A percentile compares a stretch with the other conserved stretches of the same genome.
Evolutionary conservation across 1,140 invertebrate genomes (phyloP).

Genomic region (Trichonephila clavata): DNA sequence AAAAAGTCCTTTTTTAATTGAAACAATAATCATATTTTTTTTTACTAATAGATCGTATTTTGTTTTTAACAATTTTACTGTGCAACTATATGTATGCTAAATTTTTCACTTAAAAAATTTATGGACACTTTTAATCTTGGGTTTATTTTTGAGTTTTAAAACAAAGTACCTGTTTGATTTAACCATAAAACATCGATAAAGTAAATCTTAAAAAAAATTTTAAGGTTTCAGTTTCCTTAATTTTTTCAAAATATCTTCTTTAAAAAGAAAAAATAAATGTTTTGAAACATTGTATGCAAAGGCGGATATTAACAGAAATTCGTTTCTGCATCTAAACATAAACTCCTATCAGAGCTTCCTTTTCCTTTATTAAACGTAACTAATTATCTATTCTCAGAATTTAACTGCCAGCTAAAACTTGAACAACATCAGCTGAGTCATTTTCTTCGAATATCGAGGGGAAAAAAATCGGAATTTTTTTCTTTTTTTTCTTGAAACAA

Average conservation of each 20-base stretch:
- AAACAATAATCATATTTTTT: no score
- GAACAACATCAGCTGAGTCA: not conserved
- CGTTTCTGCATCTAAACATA: not conserved
- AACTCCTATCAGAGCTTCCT: not conserved
- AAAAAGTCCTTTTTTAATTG: no score
- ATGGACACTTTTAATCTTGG: no score
- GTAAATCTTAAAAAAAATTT: not conserved
- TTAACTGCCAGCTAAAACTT: not conserved
- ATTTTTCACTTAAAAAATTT: no score
- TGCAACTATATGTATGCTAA: no score
- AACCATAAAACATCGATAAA: not conserved
- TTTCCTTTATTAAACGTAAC: slow-evolving; percentile 5
- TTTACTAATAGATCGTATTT: no score
- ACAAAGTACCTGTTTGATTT: no score
- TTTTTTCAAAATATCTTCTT: not conserved
- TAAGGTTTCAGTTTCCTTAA: not conserved
- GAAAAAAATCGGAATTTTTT: not conserved
- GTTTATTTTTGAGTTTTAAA: no score
- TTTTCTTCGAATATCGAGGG: not conserved
- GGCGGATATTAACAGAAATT: not conserved
- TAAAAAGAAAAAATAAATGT: not conserved
- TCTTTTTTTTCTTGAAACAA: not conserved
- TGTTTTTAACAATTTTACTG: no score
- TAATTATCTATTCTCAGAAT: not conserved
- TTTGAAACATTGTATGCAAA: not conserved